These are phyloP conservation scores for Sebastes trivittatus DNA, from an alignment of 2,797 vertebrate species.

Conservation along the genomic window DNA sequence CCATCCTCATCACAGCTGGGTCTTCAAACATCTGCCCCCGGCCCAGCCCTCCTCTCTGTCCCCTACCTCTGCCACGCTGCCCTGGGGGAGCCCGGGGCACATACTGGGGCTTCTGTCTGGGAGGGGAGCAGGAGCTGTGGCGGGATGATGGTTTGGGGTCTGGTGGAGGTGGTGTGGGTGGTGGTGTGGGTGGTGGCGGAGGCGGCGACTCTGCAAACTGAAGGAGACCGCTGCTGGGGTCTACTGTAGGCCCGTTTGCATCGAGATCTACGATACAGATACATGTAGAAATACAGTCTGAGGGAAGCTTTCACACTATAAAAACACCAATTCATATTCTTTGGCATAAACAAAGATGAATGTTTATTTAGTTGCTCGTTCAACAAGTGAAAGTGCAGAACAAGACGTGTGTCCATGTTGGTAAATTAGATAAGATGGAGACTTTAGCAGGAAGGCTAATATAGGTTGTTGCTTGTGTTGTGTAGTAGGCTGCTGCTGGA, in stretches of 20 bases:
- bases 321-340: neutral
- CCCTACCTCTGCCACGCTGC: conserved; percentile 46
- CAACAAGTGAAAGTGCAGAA: neutral
- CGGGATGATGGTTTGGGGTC: conserved; percentile 32
- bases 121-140: conserved; percentile 32
- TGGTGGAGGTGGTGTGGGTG: conserved; percentile 2
- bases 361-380: neutral
- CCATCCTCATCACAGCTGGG: conserved; percentile 88
- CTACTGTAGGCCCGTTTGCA: conserved; percentile 27
- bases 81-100: conserved; percentile 11
- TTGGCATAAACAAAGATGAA: neutral
- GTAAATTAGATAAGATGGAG: neutral
- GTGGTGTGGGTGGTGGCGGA: conserved; percentile 1
- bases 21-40: conserved; percentile 84
- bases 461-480: neutral
- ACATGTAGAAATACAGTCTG: neutral
- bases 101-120: conserved; percentile 29
- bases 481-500: neutral
- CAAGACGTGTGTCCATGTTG: neutral
- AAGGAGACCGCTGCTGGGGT: conserved; percentile 47
- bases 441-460: neutral
- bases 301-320: neutral
- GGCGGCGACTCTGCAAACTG: conserved; percentile 51
- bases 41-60: conserved; percentile 38
- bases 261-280: conserved; percentile 56